Evolutionary conservation across 1,140 invertebrate species (phyloP), one percentile per base, ranked within the genome.

Genomic region (Nymphalis io): DNA sequence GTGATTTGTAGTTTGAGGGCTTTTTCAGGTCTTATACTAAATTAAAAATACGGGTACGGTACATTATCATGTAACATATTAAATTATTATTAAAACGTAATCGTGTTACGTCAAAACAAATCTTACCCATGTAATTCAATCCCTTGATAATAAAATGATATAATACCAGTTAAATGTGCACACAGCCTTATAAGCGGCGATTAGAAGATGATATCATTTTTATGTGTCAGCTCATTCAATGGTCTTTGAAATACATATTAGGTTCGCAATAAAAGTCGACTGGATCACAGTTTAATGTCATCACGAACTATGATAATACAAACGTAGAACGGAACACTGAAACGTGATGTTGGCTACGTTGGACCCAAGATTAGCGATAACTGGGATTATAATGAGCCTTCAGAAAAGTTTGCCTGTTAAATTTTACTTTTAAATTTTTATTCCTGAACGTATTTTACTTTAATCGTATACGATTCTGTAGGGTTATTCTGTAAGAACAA

Each of bases 161-260:
- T 12, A 55, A 27, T 55, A 21, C 23, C 46, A 27, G 12, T 27
- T 40, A 66, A 46, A 46, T 46, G 53, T 59, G 39, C 16, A 46
- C 42, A 42, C 12, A 15, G 64, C 64, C 55, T 66, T 66, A 59
- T 58, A 66, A 59, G 21, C 38, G 11, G 10, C 40, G 64, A 66
- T 66, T 66, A 66, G 23, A 59, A 66, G 66, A 68, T 68, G 66
- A 68, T 68, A 68, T 68, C 66, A 68, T 68, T 61, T 65, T 59
- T 55, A 68, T 68, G 59, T 61, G 66, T 68, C 66, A 68, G 48
- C 59, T 48, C 33, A 60, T 68, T 61, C 38, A 61, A 68, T 68
- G 58, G 44, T 58, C 59, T 68, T 68, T 68, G 66, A 68, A 61
- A 60, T 60, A 68, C 66, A 68, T 61, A 61, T 68, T 68, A 68